Evolutionary conservation across 1,140 invertebrate genomes (phyloP).

Genomic region (Venturia canescens): DNA sequence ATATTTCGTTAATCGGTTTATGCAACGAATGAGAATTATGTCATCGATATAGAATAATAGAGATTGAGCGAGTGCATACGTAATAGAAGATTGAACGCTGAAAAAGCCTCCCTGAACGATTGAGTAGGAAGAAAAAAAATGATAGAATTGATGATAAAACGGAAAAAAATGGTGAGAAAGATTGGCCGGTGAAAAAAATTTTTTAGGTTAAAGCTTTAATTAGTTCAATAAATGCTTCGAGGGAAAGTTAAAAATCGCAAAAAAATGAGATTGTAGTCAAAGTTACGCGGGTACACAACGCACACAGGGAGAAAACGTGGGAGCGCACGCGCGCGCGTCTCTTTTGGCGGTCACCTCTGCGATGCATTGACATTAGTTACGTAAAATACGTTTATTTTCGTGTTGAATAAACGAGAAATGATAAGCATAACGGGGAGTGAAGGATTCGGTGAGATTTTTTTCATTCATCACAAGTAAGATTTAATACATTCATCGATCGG

Average conservation of each 20-base stretch:
- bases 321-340: neutral
- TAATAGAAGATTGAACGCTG: neutral
- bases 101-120: neutral
- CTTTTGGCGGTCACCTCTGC: conserved; percentile 52
- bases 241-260: neutral
- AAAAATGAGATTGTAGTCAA: conserved; percentile 1
- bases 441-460: neutral
- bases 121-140: no score
- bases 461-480: conserved; percentile 35
- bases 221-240: neutral
- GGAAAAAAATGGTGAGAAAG: no score
- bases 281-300: conserved; percentile 19
- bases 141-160: no score
- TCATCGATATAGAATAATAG: neutral
- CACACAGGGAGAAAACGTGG: neutral
- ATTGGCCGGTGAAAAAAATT: neutral
- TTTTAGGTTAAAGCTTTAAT: neutral
- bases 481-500: neutral
- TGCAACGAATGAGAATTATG: neutral
- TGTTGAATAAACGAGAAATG: conserved; percentile 34
- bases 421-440: neutral
- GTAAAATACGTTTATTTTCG: conserved; percentile 43
- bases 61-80: neutral
- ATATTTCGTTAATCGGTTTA: neutral
- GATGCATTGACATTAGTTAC: conserved; percentile 13